These are phyloP conservation scores for Xanthorhoe spadicearia DNA, from an alignment of 2,888 invertebrate genomes.

Conservation along the genomic window DNA sequence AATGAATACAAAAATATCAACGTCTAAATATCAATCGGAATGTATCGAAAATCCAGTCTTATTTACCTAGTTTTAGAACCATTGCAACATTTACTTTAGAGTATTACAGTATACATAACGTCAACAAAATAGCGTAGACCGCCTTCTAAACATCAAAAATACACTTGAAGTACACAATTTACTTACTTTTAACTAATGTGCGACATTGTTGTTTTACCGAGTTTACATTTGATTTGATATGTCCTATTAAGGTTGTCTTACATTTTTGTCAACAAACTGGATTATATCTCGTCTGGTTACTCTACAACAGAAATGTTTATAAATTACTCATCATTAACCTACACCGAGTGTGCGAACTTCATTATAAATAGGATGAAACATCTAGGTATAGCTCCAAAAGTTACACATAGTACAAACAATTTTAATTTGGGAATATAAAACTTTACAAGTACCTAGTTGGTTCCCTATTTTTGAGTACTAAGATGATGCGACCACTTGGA, in stretches of 20 bases:
- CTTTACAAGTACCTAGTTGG: constrained; percentile 27
- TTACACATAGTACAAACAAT: constrained; percentile 37
- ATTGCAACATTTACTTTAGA: constrained; percentile 50
- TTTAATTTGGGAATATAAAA: constrained; percentile 22
- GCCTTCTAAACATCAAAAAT: constrained; percentile 59
- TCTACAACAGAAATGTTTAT: constrained; percentile 37
- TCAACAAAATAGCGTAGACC: constrained; percentile 46
- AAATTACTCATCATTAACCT: constrained; percentile 30
- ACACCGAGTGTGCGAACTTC: constrained; percentile 24
- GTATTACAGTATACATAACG: constrained; percentile 48
- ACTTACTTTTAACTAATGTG: constrained; percentile 41
- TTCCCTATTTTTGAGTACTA: constrained; percentile 19
- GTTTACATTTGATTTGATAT: constrained; percentile 52
- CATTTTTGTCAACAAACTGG: constrained; percentile 37
- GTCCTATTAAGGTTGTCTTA: constrained; percentile 42
- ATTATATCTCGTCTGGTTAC: constrained; percentile 34
- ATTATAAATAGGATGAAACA: constrained; percentile 31
- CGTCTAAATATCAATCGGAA: constrained; percentile 51
- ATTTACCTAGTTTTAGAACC: constrained; percentile 39
- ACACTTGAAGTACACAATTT: constrained; percentile 53
- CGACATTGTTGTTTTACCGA: constrained; percentile 49
- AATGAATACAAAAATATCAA: constrained; percentile 57
- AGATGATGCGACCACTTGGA: constrained; percentile 18
- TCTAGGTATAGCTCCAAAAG: constrained; percentile 15
- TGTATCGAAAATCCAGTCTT: constrained; percentile 56